Percentiles rank a stretch among this genome's conserved stretches.
These are phyloP conservation scores for Drosophila arawakana DNA, from an alignment of 1,140 invertebrate genomes.

Conservation along the genomic window DNA sequence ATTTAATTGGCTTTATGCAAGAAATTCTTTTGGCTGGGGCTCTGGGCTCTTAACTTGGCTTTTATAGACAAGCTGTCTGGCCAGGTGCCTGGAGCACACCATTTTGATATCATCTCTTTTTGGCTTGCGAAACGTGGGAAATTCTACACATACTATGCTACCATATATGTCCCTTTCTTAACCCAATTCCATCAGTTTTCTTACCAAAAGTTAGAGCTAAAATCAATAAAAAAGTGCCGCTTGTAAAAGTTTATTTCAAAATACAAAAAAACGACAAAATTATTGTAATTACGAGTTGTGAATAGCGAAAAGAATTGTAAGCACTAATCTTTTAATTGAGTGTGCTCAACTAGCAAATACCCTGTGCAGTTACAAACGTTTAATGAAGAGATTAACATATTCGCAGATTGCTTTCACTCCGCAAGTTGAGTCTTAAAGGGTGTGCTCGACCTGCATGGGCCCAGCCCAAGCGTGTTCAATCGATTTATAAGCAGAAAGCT, in stretches of 20 bases:
- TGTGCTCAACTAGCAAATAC: background rate
- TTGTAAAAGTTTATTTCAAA: slow-evolving; percentile 40
- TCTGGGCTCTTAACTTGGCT: slow-evolving; percentile 19
- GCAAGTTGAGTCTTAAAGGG: background rate
- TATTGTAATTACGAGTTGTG: slow-evolving; percentile 51
- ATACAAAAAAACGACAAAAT: slow-evolving; percentile 35
- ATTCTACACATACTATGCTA: slow-evolving; percentile 4
- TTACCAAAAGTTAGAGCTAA: slow-evolving; percentile 13
- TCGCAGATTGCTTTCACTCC: no score
- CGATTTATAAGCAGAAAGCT: no score
- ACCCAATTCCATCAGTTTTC: slow-evolving; percentile 48
- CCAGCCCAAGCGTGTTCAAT: no score
- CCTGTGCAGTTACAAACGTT: background rate
- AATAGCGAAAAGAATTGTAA: background rate
- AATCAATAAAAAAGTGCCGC: slow-evolving; percentile 40
- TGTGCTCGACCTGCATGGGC: background rate
- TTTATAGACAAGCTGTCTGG: slow-evolving; percentile 81
- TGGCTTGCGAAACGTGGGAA: slow-evolving; percentile 46
- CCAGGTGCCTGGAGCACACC: slow-evolving; percentile 36
- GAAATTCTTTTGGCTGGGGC: slow-evolving; percentile 54
- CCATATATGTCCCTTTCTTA: slow-evolving; percentile 29
- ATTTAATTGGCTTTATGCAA: slow-evolving; percentile 83
- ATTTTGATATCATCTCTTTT: slow-evolving; percentile 36
- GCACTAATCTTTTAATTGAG: background rate
- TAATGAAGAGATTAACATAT: no score